Evolutionary conservation across 2,888 invertebrate genomes (phyloP).

Genomic region (Diaperis boleti): DNA sequence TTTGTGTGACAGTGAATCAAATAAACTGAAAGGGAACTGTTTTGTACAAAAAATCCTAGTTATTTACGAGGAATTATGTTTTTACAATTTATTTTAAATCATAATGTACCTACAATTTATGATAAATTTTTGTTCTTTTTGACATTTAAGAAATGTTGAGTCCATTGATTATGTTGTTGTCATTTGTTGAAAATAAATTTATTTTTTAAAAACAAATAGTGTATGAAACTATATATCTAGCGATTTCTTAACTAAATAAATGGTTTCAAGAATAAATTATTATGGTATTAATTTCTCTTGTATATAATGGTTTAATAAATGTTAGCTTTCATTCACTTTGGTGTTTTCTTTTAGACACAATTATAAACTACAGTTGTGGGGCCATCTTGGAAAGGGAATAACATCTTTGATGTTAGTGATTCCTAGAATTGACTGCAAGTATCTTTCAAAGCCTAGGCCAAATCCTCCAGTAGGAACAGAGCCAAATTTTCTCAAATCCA

Average conservation of each 20-base stretch:
- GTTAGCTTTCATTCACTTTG: conserved; percentile 26
- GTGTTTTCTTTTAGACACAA: conserved; percentile 22
- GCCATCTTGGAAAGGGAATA: conserved; percentile 95
- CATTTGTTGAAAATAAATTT: conserved; percentile 53
- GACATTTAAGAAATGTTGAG: conserved; percentile 34
- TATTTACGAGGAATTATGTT: conserved; percentile 13
- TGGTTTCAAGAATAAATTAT: conserved; percentile 19
- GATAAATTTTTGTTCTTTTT: conserved; percentile 10
- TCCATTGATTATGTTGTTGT: conserved; percentile 41
- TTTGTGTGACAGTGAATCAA: conserved; percentile 23
- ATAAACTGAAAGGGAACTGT: conserved; percentile 15
- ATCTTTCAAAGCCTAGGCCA: conserved; percentile 95
- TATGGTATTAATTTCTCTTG: conserved; percentile 26
- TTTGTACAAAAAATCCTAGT: conserved; percentile 31
- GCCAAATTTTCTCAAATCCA: conserved; percentile 90
- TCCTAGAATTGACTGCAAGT: conserved; percentile 84
- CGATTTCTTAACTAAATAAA: conserved; percentile 30
- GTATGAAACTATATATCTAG: conserved; percentile 34
- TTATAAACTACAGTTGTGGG: conserved; percentile 83
- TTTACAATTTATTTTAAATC: conserved; percentile 39
- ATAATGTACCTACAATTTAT: conserved; percentile 16
- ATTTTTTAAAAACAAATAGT: conserved; percentile 49
- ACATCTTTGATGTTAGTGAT: conserved; percentile 93
- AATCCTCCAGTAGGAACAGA: conserved; percentile 93
- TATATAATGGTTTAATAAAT: conserved; percentile 34